phyloP scores from a whole-genome alignment of 37 sponge, comb jelly and placozoan genomes.

The Tethya wilhelma region DNA sequence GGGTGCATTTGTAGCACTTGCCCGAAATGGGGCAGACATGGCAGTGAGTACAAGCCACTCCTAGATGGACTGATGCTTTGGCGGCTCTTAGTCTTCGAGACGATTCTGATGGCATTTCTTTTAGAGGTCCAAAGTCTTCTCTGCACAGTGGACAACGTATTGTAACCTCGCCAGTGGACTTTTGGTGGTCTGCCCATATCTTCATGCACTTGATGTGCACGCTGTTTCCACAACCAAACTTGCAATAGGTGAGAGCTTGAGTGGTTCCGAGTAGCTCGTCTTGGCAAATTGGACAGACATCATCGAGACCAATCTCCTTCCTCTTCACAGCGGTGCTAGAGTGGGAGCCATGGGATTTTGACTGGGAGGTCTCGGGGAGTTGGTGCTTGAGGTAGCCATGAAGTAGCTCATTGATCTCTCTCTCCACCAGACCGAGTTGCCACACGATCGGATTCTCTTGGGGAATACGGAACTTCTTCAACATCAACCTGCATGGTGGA shows the following conservation, averaged over 20 bases:
- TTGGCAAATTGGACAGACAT: constrained; percentile 97
- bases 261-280: constrained; percentile 72
- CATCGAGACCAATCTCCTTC: constrained; percentile 61
- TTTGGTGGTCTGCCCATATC: constrained; percentile 95
- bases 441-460: constrained; percentile 66
- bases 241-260: constrained; percentile 56
- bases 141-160: constrained; percentile 94
- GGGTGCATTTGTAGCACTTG: constrained; percentile 71
- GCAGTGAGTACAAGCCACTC: constrained; percentile 67
- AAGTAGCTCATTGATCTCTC: constrained; percentile 88
- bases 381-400: constrained; percentile 46
- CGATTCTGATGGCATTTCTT: background rate
- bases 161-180: constrained; percentile 57
- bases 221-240: constrained; percentile 87
- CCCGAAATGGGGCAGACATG: constrained; percentile 69
- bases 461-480: constrained; percentile 80
- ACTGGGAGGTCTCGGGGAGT: background rate
- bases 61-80: constrained; percentile 46
- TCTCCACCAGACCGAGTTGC: constrained; percentile 86
- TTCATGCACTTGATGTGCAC: constrained; percentile 94
- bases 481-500: constrained; percentile 74
- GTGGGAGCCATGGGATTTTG: background rate
- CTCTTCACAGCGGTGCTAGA: constrained; percentile 7
- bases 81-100: background rate
- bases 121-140: constrained; percentile 80